Percentiles rank a stretch among this genome's conserved stretches.
phyloP scores from a whole-genome alignment of 92 coral and sea anemone genomes.

The Zoanthus solanderi region DNA sequence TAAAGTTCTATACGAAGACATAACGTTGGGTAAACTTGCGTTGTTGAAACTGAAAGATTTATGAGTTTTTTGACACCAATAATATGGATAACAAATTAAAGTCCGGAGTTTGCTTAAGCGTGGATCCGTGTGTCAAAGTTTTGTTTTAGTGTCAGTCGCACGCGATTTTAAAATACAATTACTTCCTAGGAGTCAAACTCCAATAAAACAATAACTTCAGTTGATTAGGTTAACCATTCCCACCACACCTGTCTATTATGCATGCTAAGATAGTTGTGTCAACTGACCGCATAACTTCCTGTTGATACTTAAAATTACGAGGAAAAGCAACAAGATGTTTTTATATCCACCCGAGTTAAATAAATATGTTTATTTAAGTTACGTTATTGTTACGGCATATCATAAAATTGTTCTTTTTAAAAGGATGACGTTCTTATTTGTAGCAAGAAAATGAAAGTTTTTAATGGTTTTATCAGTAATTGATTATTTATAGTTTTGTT shows the following conservation, averaged over 20 bases:
- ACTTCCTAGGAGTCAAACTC: not conserved
- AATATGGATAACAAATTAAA: not conserved
- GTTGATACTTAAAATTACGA: not conserved
- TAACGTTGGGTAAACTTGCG: not conserved
- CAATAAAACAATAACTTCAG: not conserved
- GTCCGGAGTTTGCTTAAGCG: no score
- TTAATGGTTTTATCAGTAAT: no score
- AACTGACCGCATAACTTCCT: not conserved
- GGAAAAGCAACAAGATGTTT: no score
- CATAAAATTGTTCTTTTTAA: no score
- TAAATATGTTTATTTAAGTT: no score
- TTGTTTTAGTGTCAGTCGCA: not conserved
- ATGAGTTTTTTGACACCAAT: not conserved
- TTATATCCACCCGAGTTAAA: no score
- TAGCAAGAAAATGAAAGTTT: no score
- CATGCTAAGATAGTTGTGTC: not conserved
- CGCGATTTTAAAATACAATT: not conserved
- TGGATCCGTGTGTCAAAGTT: not conserved
- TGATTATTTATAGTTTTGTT: no score
- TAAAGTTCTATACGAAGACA: not conserved
- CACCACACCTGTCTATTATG: not conserved
- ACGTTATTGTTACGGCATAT: no score
- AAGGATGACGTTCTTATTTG: no score
- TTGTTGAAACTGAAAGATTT: not conserved
- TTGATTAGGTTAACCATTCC: not conserved